Percentiles rank a stretch among this genome's conserved stretches.
Conservation (phyloP, 2,888 invertebrate genomes). For the Salticus scenicus region DNA sequence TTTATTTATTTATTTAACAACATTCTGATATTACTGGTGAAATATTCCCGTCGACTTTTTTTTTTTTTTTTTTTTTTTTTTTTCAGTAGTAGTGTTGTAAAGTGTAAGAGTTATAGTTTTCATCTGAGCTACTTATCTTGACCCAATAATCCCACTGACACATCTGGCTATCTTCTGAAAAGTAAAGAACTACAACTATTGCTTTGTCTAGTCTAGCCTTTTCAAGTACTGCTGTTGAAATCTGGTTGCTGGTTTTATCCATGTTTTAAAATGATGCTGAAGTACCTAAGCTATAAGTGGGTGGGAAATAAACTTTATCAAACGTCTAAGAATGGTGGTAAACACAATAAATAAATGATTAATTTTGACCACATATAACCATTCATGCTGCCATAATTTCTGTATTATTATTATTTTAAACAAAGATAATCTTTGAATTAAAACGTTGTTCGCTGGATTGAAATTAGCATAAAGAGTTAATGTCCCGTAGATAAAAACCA, state of each 20-base stretch:
- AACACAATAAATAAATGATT: constrained; percentile 1
- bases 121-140: too few species aligned
- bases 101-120: too few species aligned
- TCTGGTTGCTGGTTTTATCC: neutral
- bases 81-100: too few species aligned
- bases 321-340: neutral
- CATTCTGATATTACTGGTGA: too few species aligned
- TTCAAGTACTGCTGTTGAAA: neutral
- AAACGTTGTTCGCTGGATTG: neutral
- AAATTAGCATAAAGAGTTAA: too few species aligned
- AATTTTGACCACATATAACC: neutral
- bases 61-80: too few species aligned
- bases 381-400: neutral
- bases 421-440: neutral
- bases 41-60: too few species aligned
- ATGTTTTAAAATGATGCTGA: neutral
- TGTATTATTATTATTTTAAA: neutral
- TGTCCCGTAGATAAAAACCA: too few species aligned
- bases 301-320: neutral
- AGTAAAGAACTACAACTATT: neutral
- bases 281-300: neutral
- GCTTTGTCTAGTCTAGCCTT: neutral
- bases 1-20: too few species aligned
- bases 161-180: neutral
- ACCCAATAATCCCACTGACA: neutral